Evolutionary conservation across 2,113 vertebrate genomes (phyloP).

Genomic region (Montifringilla adamsi): DNA sequence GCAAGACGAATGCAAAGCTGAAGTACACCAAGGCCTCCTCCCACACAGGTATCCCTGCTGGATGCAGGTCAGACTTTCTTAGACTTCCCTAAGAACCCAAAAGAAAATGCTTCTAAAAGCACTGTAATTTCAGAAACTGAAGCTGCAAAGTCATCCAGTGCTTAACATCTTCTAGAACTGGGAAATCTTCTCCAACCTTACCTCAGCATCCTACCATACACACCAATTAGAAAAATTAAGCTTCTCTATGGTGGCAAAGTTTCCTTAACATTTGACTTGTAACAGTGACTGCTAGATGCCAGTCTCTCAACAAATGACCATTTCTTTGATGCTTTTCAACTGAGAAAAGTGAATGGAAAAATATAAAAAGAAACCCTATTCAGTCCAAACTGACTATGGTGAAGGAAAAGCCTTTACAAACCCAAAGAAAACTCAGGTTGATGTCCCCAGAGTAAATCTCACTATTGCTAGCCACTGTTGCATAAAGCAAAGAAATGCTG

Average conservation of each 20-base stretch:
- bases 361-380: not conserved
- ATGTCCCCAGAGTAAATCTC: not conserved
- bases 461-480: not conserved
- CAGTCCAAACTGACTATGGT: not conserved
- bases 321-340: not conserved
- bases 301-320: not conserved
- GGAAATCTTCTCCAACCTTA: not conserved
- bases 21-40: not conserved
- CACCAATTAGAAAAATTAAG: not conserved
- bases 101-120: not conserved
- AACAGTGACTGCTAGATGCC: not conserved
- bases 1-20: not conserved
- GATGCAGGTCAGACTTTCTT: not conserved
- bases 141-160: not conserved
- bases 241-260: not conserved
- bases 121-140: not conserved
- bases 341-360: not conserved
- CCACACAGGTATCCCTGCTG: not conserved
- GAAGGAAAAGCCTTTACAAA: not conserved
- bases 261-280: not conserved
- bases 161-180: not conserved
- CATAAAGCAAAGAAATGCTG: not conserved
- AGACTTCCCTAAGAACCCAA: not conserved
- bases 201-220: not conserved
- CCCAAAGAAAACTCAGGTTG: not conserved